A percentile compares a stretch with the other conserved stretches of the same genome.
phyloP scores from a whole-genome alignment of 2,888 invertebrate species.

The Andrena bucephala region DNA sequence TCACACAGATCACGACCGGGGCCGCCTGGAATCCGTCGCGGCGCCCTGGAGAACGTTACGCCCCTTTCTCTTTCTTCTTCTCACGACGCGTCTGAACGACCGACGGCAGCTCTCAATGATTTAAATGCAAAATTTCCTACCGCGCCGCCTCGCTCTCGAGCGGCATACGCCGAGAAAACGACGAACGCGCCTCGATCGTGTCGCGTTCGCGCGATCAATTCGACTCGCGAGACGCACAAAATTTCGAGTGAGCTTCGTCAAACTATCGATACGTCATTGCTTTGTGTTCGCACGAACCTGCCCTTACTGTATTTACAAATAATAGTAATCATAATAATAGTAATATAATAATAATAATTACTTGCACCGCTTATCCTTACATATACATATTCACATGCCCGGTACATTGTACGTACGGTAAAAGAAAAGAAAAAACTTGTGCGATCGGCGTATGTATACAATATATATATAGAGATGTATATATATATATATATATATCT shows the following conservation, averaged over 20 bases:
- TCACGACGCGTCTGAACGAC: not conserved
- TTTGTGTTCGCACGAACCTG: slow-evolving; percentile 45
- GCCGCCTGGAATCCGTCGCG: slow-evolving; percentile 3
- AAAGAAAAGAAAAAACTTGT: slow-evolving; percentile 68
- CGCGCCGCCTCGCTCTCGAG: slow-evolving; percentile 13
- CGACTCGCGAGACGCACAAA: not conserved
- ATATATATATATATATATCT: slow-evolving; percentile 31
- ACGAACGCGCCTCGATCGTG: not conserved
- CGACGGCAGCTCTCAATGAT: slow-evolving; percentile 13
- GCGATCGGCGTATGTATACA: slow-evolving; percentile 63
- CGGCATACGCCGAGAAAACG: not conserved
- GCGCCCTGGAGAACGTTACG: not conserved
- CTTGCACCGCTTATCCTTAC: slow-evolving; percentile 55
- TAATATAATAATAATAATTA: slow-evolving; percentile 49
- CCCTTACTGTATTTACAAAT: slow-evolving; percentile 67
- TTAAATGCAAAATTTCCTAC: slow-evolving; percentile 36
- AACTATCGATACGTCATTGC: slow-evolving; percentile 39
- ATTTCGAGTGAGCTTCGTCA: slow-evolving; percentile 19
- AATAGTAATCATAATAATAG: slow-evolving; percentile 42
- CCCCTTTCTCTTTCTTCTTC: not conserved
- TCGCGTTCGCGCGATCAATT: not conserved
- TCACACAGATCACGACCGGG: not conserved
- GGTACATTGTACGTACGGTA: slow-evolving; percentile 51
- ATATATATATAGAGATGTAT: slow-evolving; percentile 21
- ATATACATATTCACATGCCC: slow-evolving; percentile 59